Evolutionary conservation across 2,888 invertebrate species (phyloP), one percentile per base, ranked within the genome.

Genomic region (Noctua janthina): DNA sequence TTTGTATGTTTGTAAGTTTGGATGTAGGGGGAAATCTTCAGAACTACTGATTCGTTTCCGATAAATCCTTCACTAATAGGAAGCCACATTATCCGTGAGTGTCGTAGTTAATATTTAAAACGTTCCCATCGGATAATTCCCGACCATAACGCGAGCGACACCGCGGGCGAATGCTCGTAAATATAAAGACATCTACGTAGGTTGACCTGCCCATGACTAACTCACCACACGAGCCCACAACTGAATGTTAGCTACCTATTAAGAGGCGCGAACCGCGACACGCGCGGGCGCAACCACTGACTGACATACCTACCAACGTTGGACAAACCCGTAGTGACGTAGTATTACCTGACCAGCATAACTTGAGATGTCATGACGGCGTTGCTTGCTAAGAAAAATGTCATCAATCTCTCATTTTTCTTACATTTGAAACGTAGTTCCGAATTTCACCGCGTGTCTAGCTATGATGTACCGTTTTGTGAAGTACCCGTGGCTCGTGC

Each of bases 241-340:
- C 11, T 29, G 8, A 35, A 74, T 46, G 56, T 62, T 72, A 43
- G 7, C 39, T 39, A 76, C 51, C 23, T 54, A 77, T 43, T 43
- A 17, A 54, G 11, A 54, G 54, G 51, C 78, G 17, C 78, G 23
- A 64, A 29, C 13, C 64, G 17, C 43, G 62, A 43, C 7, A 6
- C 15, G 73, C 76, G 56, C 56, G 56, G 46, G 35, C 56, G 17
- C 76, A 23, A 0, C 29, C 35, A 29, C 51, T n/a, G 29, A 35
- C 23, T n/a, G 29, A 35, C 23, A 15, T 35, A 35, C 68, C 4
- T 29, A 46, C 23, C 23, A 11, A 72, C 6, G 29, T 10, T 35
- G 77, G 78, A 66, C 6, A 78, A 77, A 78, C 78, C 78, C 78
- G 5, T 54, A 1, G 17, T 78, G 77, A 77, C 77, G 78, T 77